These are phyloP conservation scores for Sinohyriopsis cumingii DNA, from an alignment of 2,888 invertebrate genomes.

Conservation along the genomic window DNA sequence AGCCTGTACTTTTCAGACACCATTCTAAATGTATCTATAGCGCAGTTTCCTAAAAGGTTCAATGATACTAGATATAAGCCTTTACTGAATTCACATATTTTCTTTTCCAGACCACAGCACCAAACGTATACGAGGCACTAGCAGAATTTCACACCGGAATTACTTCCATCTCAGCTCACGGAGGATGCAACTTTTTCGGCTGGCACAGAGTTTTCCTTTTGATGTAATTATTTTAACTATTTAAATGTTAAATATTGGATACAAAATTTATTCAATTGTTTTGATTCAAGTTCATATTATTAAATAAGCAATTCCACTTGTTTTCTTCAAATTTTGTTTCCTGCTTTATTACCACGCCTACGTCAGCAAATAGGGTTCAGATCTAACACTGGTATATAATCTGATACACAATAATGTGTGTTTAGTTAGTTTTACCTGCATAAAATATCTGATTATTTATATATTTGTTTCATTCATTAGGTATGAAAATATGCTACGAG, in stretches of 20 bases:
- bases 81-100: not conserved
- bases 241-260: not conserved
- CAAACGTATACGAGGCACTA: constrained; percentile 56
- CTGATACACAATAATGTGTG: not conserved
- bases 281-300: not conserved
- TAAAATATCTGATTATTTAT: not conserved
- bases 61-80: no score
- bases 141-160: constrained; percentile 53
- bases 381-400: no score
- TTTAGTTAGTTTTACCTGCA: not conserved
- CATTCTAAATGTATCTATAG: no score
- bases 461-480: constrained; percentile 22
- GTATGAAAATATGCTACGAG: constrained; percentile 54
- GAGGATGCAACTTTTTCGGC: constrained; percentile 55
- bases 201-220: constrained; percentile 57
- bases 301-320: no score
- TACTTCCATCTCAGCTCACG: constrained; percentile 52
- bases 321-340: no score
- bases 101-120: constrained; percentile 40
- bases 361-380: no score
- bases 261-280: not conserved
- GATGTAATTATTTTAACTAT: constrained; percentile 45
- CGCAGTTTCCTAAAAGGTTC: no score
- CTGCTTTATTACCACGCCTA: no score
- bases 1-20: no score